Conservation (phyloP, 2,113 vertebrate species). For the Notiomystis cincta region DNA sequence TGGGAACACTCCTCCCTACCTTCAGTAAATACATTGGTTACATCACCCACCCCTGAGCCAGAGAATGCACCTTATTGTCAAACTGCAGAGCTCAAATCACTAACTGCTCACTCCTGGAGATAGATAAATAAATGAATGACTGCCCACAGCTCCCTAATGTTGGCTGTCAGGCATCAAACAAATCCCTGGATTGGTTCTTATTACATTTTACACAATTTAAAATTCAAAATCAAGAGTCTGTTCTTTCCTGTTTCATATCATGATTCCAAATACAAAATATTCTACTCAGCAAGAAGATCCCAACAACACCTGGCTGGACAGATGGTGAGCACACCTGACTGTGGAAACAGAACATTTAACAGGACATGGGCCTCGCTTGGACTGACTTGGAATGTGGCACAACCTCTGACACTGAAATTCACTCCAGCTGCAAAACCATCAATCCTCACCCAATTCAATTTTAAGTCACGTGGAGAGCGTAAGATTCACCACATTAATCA, state of each 20-base stretch:
- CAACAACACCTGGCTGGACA: background rate
- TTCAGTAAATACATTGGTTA: background rate
- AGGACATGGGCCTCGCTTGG: background rate
- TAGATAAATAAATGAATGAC: background rate
- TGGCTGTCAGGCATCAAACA: background rate
- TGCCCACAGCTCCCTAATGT: background rate
- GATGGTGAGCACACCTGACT: rapidly evolving
- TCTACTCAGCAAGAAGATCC: background rate
- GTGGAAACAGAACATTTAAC: background rate
- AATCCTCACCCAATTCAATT: background rate
- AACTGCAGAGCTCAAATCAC: background rate
- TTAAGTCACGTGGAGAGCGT: background rate
- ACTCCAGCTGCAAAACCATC: background rate
- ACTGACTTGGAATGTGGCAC: background rate
- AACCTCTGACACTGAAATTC: background rate
- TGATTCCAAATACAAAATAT: background rate
- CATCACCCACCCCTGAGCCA: background rate
- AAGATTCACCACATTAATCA: background rate
- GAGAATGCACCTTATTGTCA: background rate
- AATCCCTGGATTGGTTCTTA: background rate
- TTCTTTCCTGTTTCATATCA: background rate
- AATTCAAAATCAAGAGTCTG: background rate
- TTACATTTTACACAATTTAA: background rate
- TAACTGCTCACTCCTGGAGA: too few species aligned
- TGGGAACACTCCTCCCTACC: background rate